These are phyloP conservation scores for Trematomus bernacchii DNA, from an alignment of 2,797 vertebrate species.

Conservation along the genomic window DNA sequence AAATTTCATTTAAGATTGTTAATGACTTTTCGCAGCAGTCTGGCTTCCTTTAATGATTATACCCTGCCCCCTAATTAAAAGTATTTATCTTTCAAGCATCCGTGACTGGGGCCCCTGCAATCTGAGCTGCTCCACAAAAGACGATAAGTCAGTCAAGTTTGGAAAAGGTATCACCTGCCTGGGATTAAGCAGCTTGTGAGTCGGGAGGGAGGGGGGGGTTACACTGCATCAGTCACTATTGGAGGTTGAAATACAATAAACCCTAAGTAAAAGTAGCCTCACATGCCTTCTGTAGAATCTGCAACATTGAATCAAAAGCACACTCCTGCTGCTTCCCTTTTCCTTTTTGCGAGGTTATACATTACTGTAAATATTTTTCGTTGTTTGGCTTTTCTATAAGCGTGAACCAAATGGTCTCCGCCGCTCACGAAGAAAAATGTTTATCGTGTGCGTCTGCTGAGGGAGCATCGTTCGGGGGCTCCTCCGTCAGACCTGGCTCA, in stretches of 20 bases:
- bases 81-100: conserved; percentile 99
- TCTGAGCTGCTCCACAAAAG: conserved; percentile 75
- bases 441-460: conserved; percentile 54
- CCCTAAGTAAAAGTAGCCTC: conserved; percentile 18
- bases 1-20: conserved; percentile 99
- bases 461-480: conserved; percentile 49
- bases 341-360: conserved; percentile 35
- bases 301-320: conserved; percentile 12
- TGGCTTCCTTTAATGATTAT: conserved; percentile 99
- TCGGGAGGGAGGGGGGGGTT: conserved; percentile 10
- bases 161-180: conserved; percentile 64
- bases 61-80: conserved; percentile 99
- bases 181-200: conserved; percentile 66
- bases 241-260: conserved; percentile 22
- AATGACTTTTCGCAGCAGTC: conserved; percentile 99
- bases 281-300: not conserved
- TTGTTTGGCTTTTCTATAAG: conserved; percentile 73
- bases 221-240: conserved; percentile 21
- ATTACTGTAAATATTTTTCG: conserved; percentile 70
- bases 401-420: conserved; percentile 70
- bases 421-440: conserved; percentile 62
- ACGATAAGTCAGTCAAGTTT: conserved; percentile 68
- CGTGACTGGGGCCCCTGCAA: conserved; percentile 91
- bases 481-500: conserved; percentile 74
- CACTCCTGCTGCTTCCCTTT: conserved; percentile 32